Evolutionary conservation across 2,888 invertebrate genomes (phyloP), one percentile per base, ranked within the genome.

Genomic region (Blastobasis lacticolella): DNA sequence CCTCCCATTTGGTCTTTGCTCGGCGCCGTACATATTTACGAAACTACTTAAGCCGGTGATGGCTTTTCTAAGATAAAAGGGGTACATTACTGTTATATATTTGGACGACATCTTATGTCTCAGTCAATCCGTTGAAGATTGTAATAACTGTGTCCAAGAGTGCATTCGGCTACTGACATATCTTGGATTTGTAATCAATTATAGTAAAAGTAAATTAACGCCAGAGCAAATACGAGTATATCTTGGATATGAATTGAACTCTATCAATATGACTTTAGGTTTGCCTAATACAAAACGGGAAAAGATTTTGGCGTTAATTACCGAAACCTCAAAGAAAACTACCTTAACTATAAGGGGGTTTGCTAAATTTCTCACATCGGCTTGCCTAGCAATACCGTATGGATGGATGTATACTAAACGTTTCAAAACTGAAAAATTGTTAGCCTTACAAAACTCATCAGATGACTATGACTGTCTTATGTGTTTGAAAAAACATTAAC

Each of bases 11-110:
- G 56, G 58, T 8, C 37, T 56, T 0, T 54, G 47, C 8, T 37
- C 50, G 7, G 56, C 58, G 4, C 55, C 57, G 5, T 44, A 48
- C 8, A 48, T 53, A 42, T 57, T 59, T n/a, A 55, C 56, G 5
- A 56, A 56, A 46, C 49, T 56, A 0, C 9, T 57, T 23, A 57
- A 50, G 46, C 54, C 53, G 4, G 52, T 57, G 5, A 38, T 53
- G 6, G 7, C 52, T 23, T 48, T 37, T 38, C 49, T 55, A n/a
- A 49, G 57, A 45, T 49, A 37, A 47, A 53, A 50, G 7, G 52
- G 53, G 4, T 23, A 44, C 37, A 37, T 50, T 10, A 6, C 54
- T 23, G 48, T 42, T 42, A 40, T 51, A n/a, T 54, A 55, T 36
- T 42, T 54, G 9, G 57, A 54, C 45, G 57, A 58, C 49, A 48